A percentile compares a stretch with the other conserved stretches of the same genome.
phyloP scores from a whole-genome alignment of 1,140 invertebrate species.

The Drosophila novamexicana region DNA sequence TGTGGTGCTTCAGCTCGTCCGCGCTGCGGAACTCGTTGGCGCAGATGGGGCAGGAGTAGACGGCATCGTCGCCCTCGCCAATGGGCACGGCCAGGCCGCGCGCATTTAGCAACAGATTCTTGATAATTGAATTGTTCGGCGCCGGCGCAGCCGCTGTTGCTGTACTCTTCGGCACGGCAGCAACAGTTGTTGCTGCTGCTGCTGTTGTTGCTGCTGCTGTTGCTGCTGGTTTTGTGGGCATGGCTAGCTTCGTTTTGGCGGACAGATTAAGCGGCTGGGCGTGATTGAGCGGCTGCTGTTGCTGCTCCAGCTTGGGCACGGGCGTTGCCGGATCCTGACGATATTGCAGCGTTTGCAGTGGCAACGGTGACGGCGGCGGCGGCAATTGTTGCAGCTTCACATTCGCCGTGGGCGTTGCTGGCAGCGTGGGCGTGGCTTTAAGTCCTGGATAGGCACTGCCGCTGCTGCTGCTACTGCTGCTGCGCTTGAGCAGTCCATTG shows the following conservation, averaged over 20 bases:
- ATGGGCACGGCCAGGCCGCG: constrained; percentile 85
- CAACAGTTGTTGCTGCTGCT: constrained; percentile 2
- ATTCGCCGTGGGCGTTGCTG: constrained; percentile 4
- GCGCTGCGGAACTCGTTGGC: constrained; percentile 88
- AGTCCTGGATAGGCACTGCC: constrained; percentile 10
- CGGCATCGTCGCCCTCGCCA: constrained; percentile 85
- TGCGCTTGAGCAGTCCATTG: constrained; percentile 27
- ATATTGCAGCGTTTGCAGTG: constrained; percentile 63
- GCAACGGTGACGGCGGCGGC: constrained; percentile 41
- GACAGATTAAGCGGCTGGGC: constrained; percentile 53
- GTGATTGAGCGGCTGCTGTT: constrained; percentile 32
- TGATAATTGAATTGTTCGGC: constrained; percentile 91
- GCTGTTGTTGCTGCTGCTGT: not conserved
- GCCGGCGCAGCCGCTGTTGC: constrained; percentile 24
- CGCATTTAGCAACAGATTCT: constrained; percentile 91
- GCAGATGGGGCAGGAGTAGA: constrained; percentile 88
- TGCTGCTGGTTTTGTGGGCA: not conserved
- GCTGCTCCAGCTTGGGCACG: constrained; percentile 56
- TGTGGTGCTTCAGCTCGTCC: constrained; percentile 89
- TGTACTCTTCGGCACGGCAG: constrained; percentile 14
- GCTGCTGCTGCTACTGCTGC: constrained; percentile 32
- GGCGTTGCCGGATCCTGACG: constrained; percentile 63
- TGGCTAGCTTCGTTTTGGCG: constrained; percentile 36
- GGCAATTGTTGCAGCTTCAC: constrained; percentile 11
- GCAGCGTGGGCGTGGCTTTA: not conserved